Evolutionary conservation across 2,797 vertebrate species (phyloP).

Genomic region (Tragopan temminckii): DNA sequence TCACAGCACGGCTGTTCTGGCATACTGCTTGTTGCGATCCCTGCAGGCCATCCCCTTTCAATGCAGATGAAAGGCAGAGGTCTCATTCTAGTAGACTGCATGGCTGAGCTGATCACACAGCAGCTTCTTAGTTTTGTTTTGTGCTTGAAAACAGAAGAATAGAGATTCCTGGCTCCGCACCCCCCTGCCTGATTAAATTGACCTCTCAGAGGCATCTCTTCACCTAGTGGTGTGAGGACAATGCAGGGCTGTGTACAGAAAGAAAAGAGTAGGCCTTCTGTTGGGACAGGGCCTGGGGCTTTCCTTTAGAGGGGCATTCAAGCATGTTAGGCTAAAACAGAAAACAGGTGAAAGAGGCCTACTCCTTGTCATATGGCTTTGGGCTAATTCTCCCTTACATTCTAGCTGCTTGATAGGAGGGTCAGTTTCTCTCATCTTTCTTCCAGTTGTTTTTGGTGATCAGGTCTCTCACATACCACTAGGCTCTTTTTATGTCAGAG

Average conservation of each 20-base stretch:
- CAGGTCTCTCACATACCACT: neutral
- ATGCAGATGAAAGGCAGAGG: slow-evolving; percentile 70
- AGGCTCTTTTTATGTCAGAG: neutral
- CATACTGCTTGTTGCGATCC: neutral
- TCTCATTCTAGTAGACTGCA: slow-evolving; percentile 81
- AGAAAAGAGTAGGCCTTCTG: slow-evolving; percentile 7
- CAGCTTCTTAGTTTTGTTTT: slow-evolving; percentile 77
- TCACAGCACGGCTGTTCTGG: neutral
- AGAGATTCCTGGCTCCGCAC: slow-evolving; percentile 78
- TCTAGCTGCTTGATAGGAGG: neutral
- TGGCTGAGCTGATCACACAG: slow-evolving; percentile 81
- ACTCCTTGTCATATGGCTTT: neutral
- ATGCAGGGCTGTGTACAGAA: slow-evolving; percentile 35
- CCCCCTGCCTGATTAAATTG: slow-evolving; percentile 82
- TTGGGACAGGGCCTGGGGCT: neutral
- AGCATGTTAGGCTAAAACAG: slow-evolving; percentile 56
- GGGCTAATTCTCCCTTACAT: neutral
- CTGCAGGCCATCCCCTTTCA: slow-evolving; percentile 69
- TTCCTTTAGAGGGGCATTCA: slow-evolving; percentile 61
- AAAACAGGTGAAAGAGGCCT: slow-evolving; percentile 54
- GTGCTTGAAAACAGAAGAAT: slow-evolving; percentile 80
- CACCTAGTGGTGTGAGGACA: slow-evolving; percentile 78
- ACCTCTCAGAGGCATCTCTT: slow-evolving; percentile 84
- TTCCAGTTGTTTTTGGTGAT: neutral
- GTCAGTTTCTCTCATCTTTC: neutral